Evolutionary conservation across 2,888 invertebrate genomes (phyloP).

Genomic region (Caenorhabditis sinica): DNA sequence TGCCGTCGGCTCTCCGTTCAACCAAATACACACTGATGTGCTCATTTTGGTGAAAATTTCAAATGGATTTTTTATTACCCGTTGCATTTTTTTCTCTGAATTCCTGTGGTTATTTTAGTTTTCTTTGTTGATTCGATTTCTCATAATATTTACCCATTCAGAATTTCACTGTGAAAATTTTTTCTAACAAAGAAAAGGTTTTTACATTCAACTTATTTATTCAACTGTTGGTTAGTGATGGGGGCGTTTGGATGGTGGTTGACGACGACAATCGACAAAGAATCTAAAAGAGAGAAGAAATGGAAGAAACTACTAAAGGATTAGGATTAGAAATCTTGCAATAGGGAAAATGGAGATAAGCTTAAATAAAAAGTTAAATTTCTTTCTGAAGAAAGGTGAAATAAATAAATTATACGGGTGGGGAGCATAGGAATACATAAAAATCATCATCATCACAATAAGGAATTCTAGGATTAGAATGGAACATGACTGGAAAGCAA

Average conservation of each 20-base stretch:
- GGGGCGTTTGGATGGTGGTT: neutral
- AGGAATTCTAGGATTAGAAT: constrained; percentile 18
- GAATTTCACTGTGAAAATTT: neutral
- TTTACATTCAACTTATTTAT: constrained; percentile 54
- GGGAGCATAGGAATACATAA: constrained; percentile 36
- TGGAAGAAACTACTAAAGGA: neutral
- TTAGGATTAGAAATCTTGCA: constrained; percentile 20
- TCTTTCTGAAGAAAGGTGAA: constrained; percentile 6
- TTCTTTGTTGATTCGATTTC: neutral
- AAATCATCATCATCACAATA: constrained; percentile 2
- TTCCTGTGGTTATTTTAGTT: neutral
- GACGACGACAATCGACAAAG: constrained; percentile 49
- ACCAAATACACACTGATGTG: constrained; percentile 56
- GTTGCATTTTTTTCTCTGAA: neutral
- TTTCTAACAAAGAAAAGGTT: neutral
- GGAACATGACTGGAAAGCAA: constrained; percentile 11
- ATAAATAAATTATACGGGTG: constrained; percentile 16
- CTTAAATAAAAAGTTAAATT: constrained; percentile 10
- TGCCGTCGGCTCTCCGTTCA: constrained; percentile 64
- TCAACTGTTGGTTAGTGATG: constrained; percentile 53
- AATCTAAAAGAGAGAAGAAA: constrained; percentile 1
- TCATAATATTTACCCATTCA: neutral
- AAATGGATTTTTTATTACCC: constrained; percentile 22
- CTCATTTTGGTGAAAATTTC: constrained; percentile 31
- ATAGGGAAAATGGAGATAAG: neutral